phyloP scores from a whole-genome alignment of 2,888 invertebrate species.

The Nemurella pictetii region DNA sequence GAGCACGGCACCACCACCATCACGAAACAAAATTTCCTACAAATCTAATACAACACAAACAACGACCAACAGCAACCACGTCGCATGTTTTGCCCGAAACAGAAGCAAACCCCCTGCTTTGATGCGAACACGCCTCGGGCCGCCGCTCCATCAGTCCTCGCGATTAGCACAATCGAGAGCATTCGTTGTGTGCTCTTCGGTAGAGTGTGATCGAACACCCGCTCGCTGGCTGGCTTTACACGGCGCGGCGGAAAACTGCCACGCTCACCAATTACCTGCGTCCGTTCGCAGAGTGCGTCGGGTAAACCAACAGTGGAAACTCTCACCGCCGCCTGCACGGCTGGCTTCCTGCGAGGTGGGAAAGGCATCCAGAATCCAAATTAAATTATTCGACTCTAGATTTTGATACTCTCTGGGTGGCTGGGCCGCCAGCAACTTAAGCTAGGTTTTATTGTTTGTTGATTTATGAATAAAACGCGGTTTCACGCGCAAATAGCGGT shows the following conservation, averaged over 20 bases:
- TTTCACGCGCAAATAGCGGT: not conserved
- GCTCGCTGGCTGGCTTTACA: not conserved
- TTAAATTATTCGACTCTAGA: not conserved
- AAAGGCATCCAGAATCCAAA: not conserved
- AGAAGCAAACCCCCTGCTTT: not conserved
- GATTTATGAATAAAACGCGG: constrained; percentile 5
- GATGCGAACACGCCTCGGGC: not conserved
- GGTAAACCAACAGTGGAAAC: not conserved
- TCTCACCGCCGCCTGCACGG: not conserved
- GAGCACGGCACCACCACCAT: not conserved
- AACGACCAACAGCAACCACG: not conserved
- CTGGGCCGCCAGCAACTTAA: not conserved
- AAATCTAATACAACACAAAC: not conserved
- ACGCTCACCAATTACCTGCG: not conserved
- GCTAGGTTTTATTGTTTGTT: constrained; percentile 15
- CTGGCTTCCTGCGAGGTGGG: not conserved
- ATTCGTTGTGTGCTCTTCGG: not conserved
- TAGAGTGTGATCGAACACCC: not conserved
- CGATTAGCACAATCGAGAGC: not conserved
- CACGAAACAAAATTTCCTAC: not conserved
- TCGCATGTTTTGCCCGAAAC: not conserved
- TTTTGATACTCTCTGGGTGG: not conserved
- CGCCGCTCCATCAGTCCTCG: not conserved
- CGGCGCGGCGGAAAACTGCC: not conserved
- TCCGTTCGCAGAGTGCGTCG: not conserved